Percentiles rank a stretch among this genome's conserved stretches.
Evolutionary conservation across 1,140 invertebrate species (phyloP).

Genomic region (Meteorus sp.): DNA sequence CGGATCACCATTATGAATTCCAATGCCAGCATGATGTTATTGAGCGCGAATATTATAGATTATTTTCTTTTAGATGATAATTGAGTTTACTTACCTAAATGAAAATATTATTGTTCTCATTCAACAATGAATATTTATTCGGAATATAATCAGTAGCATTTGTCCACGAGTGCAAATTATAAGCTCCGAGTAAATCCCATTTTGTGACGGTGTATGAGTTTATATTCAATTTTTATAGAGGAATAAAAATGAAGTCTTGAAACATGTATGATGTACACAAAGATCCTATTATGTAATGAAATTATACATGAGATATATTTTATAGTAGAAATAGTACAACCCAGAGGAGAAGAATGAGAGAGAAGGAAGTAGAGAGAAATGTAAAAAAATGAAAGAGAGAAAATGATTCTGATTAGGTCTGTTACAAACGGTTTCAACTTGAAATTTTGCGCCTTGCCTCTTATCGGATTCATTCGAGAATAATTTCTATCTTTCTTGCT

Average conservation of each 20-base stretch:
- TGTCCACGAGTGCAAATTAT: neutral
- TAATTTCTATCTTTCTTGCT: too few species aligned
- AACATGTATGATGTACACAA: too few species aligned
- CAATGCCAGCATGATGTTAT: neutral
- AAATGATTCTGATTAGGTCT: slow-evolving; percentile 56
- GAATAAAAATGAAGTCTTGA: neutral
- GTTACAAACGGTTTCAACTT: slow-evolving; percentile 42
- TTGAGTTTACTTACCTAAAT: slow-evolving; percentile 26
- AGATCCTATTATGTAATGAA: too few species aligned
- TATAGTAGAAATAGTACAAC: neutral
- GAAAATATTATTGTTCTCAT: neutral
- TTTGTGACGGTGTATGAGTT: neutral
- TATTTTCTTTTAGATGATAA: slow-evolving; percentile 14
- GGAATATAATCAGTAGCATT: neutral
- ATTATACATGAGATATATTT: too few species aligned
- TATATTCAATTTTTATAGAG: neutral
- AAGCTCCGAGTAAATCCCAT: neutral
- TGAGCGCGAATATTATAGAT: neutral
- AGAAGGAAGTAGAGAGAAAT: neutral
- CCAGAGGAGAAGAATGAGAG: neutral
- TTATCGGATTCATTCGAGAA: too few species aligned
- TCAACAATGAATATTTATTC: neutral
- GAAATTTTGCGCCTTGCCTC: slow-evolving; percentile 14
- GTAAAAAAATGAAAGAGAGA: slow-evolving; percentile 26
- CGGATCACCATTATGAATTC: neutral